Evolutionary conservation across 2,888 invertebrate genomes (phyloP).

Genomic region (Abrostola tripartita): DNA sequence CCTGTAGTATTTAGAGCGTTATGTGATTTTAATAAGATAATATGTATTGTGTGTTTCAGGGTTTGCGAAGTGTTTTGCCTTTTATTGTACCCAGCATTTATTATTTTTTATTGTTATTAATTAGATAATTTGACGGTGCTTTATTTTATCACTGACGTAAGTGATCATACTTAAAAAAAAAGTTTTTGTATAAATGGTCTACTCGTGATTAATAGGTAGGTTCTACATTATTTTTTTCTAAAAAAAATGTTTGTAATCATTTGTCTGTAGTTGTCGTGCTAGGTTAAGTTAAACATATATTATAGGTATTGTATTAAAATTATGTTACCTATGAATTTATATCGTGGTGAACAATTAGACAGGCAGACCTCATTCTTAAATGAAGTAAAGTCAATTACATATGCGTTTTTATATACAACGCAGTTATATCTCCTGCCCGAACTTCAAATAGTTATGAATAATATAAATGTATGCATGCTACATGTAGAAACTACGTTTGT

Average conservation of each 20-base stretch:
- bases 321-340: slow-evolving; percentile 39
- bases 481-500: slow-evolving; percentile 27
- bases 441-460: slow-evolving; percentile 30
- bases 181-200: slow-evolving; percentile 56
- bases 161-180: slow-evolving; percentile 43
- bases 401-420: slow-evolving; percentile 27
- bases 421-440: slow-evolving; percentile 9
- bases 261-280: slow-evolving; percentile 59
- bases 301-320: slow-evolving; percentile 53
- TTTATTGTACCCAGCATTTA: slow-evolving; percentile 71
- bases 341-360: slow-evolving; percentile 36
- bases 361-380: slow-evolving; percentile 52
- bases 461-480: slow-evolving; percentile 17
- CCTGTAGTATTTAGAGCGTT: slow-evolving; percentile 57
- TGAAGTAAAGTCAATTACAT: slow-evolving; percentile 50
- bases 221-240: slow-evolving; percentile 43
- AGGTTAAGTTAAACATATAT: slow-evolving; percentile 59
- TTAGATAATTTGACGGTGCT: slow-evolving; percentile 65
- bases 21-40: slow-evolving; percentile 45
- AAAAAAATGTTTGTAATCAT: slow-evolving; percentile 49
- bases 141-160: slow-evolving; percentile 59
- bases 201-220: slow-evolving; percentile 58
- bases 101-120: slow-evolving; percentile 58
- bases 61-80: slow-evolving; percentile 74
- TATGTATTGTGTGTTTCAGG: slow-evolving; percentile 61